Evolutionary conservation across 1,140 invertebrate species (phyloP).

Genomic region (Ctenoplectra terminalis): DNA sequence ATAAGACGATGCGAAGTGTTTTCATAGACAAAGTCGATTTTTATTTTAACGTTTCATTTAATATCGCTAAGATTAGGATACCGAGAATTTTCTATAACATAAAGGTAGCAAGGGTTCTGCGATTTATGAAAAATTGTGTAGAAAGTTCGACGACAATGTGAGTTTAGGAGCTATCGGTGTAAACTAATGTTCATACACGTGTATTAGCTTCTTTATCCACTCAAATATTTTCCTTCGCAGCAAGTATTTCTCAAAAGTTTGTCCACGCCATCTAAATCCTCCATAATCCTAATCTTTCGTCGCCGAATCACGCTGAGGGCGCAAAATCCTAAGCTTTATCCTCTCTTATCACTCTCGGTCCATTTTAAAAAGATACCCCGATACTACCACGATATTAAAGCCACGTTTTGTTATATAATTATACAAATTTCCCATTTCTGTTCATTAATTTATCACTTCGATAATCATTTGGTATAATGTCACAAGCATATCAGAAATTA

Average conservation of each 20-base stretch:
- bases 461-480: neutral
- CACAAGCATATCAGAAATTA: accelerated
- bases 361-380: neutral
- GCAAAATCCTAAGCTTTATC: neutral
- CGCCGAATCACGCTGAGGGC: neutral
- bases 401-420: too few relatives aligned
- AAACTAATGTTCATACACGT: too few relatives aligned
- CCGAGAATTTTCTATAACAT: too few relatives aligned
- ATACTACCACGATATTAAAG: neutral
- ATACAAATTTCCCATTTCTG: neutral
- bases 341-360: neutral
- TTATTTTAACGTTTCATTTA: too few relatives aligned
- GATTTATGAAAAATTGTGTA: too few relatives aligned
- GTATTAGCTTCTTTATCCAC: neutral
- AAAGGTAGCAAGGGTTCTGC: too few relatives aligned
- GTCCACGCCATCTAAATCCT: neutral
- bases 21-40: too few relatives aligned
- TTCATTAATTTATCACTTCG: neutral
- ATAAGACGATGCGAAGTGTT: too few relatives aligned
- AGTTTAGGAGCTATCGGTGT: too few relatives aligned
- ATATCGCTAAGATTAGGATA: too few relatives aligned
- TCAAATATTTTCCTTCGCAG: neutral
- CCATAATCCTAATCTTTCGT: slow-evolving; percentile 1
- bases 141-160: too few relatives aligned
- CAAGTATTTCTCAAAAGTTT: too few relatives aligned